A percentile compares a stretch with the other conserved stretches of the same genome.
Evolutionary conservation across 1,140 invertebrate species (phyloP).

Genomic region (Zaprionus ghesquierei): DNA sequence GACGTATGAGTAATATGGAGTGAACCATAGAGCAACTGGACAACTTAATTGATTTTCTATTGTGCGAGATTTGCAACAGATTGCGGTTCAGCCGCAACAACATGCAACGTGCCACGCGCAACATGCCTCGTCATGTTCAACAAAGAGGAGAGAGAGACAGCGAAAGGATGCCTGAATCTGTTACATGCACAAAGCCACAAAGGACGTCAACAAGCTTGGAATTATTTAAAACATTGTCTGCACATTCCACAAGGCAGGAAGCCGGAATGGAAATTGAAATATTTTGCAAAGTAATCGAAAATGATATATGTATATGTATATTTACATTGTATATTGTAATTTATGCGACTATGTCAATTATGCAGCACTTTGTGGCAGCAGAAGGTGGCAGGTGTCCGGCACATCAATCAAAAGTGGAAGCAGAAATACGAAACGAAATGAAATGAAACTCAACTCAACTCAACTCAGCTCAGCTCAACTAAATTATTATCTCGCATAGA

Average conservation of each 20-base stretch:
- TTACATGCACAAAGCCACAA: not conserved
- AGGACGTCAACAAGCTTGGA: constrained; percentile 24
- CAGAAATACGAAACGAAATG: constrained; percentile 21
- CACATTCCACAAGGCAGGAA: not conserved
- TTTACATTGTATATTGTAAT: too few relatives aligned
- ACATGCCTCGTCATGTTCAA: not conserved
- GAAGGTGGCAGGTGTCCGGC: constrained; percentile 1
- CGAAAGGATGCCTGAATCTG: constrained; percentile 7
- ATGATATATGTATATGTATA: too few relatives aligned
- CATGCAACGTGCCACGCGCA: not conserved
- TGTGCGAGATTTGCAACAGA: constrained; percentile 2
- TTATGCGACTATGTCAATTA: constrained; percentile 39
- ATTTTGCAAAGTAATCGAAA: constrained; percentile 6
- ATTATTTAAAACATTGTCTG: constrained; percentile 26
- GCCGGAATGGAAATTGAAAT: constrained; percentile 2
- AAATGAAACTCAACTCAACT: constrained; percentile 1
- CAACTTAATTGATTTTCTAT: constrained; percentile 40
- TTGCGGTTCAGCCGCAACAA: not conserved
- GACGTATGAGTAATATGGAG: constrained; percentile 8
- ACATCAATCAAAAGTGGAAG: constrained; percentile 45
- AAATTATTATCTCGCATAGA: constrained; percentile 5
- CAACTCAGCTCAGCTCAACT: constrained; percentile 5
- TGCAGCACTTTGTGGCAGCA: constrained; percentile 39
- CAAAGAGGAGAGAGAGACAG: not conserved
- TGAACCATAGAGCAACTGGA: not conserved